Evolutionary conservation across 2,797 vertebrate species (phyloP).

Genomic region (Eulemur rubriventer): DNA sequence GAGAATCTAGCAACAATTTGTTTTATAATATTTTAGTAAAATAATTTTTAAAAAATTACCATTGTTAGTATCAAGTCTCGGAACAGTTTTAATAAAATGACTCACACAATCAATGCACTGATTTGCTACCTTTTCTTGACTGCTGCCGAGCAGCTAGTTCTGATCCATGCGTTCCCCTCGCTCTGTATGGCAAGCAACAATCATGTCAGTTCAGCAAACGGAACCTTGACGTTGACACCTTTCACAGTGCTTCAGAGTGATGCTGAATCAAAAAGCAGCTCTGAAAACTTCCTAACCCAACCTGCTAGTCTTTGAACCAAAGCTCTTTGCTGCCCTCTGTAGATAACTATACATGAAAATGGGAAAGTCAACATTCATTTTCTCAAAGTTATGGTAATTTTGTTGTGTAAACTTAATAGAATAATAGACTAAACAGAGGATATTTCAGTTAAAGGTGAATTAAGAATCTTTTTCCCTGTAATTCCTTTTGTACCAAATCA

Average conservation of each 20-base stretch:
- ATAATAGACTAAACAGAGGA: neutral
- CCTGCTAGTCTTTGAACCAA: constrained; percentile 51
- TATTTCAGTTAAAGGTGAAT: neutral
- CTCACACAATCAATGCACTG: neutral
- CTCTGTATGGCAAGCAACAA: neutral
- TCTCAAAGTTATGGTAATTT: neutral
- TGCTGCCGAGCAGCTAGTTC: constrained; percentile 56
- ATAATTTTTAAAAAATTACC: neutral
- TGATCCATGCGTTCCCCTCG: constrained; percentile 23
- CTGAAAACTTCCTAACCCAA: neutral
- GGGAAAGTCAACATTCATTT: neutral
- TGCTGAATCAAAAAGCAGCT: constrained; percentile 23
- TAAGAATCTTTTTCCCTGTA: neutral
- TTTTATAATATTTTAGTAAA: neutral
- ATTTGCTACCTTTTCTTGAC: constrained; percentile 59
- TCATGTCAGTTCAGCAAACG: constrained; percentile 45
- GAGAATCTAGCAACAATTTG: neutral
- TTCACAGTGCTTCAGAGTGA: constrained; percentile 20
- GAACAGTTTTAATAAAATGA: neutral
- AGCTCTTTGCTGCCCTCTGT: constrained; percentile 89
- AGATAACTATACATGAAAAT: constrained; percentile 50
- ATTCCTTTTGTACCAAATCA: neutral
- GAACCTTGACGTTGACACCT: constrained; percentile 35
- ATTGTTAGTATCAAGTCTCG: neutral
- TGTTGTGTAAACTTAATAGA: neutral